phyloP scores from a whole-genome alignment of 2,888 invertebrate species.

The Pterostichus niger region DNA sequence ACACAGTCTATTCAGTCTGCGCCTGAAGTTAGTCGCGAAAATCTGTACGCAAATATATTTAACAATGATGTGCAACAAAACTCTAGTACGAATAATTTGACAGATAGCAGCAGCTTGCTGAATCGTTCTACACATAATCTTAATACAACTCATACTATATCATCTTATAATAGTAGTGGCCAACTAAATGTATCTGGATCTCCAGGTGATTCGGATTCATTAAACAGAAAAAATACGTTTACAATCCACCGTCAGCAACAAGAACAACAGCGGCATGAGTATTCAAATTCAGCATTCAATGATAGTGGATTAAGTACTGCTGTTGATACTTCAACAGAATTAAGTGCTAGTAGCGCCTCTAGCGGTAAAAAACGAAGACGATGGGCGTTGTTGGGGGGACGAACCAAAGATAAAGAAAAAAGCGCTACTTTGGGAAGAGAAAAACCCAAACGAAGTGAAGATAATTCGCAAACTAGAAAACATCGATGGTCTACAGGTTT shows the following conservation, averaged over 20 bases:
- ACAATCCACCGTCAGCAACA: conserved; percentile 51
- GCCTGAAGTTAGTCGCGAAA: conserved; percentile 78
- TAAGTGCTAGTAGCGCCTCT: conserved; percentile 70
- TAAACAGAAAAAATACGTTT: conserved; percentile 62
- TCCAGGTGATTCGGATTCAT: conserved; percentile 56
- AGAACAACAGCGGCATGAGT: conserved; percentile 36
- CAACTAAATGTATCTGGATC: conserved; percentile 60
- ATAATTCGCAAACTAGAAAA: conserved; percentile 78
- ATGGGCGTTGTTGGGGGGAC: conserved; percentile 85
- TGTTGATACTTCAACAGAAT: conserved; percentile 68
- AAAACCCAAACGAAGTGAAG: conserved; percentile 79
- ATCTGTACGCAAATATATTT: conserved; percentile 72
- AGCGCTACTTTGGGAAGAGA: conserved; percentile 86
- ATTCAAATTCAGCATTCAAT: conserved; percentile 47
- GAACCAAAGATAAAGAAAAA: conserved; percentile 80
- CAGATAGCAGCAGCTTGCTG: conserved; percentile 69
- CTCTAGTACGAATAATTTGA: conserved; percentile 68
- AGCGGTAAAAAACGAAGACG: conserved; percentile 81
- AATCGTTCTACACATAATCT: conserved; percentile 70
- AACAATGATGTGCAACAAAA: conserved; percentile 65
- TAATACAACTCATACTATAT: conserved; percentile 68
- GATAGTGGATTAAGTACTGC: conserved; percentile 68
- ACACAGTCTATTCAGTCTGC: conserved; percentile 87
- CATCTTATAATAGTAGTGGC: conserved; percentile 68
- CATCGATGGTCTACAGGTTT: conserved; percentile 87